These are phyloP conservation scores for Brassicogethes aeneus DNA, from an alignment of 2,888 invertebrate genomes.

Conservation along the genomic window DNA sequence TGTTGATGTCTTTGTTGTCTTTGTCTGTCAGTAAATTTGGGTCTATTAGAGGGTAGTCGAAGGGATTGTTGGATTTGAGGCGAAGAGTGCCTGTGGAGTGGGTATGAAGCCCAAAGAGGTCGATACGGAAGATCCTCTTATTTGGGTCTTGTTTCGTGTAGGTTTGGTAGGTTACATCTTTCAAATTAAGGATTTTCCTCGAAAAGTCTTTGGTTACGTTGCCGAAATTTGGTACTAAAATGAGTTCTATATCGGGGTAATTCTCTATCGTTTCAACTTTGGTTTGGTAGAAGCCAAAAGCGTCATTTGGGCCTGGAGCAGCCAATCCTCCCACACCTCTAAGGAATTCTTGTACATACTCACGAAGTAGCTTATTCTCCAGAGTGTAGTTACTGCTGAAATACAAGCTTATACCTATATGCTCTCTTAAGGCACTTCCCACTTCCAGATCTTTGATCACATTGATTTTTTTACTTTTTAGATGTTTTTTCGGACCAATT, in stretches of 20 bases:
- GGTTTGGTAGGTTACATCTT: conserved; percentile 27
- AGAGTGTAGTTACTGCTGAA: conserved; percentile 51
- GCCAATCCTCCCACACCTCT: conserved; percentile 18
- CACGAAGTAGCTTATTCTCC: conserved; percentile 5
- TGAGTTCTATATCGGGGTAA: conserved; percentile 25
- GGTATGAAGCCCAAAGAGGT: conserved; percentile 8
- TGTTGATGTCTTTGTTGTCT: conserved; percentile 38
- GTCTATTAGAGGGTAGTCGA: neutral
- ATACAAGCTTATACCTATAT: conserved; percentile 59
- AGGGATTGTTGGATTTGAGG: neutral
- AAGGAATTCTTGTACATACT: conserved; percentile 17
- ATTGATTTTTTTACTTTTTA: conserved; percentile 48
- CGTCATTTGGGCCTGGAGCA: conserved; percentile 14
- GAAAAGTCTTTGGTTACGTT: conserved; percentile 27
- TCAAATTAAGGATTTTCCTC: conserved; percentile 18
- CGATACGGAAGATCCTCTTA: conserved; percentile 26
- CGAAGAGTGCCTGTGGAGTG: neutral
- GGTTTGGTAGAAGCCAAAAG: conserved; percentile 21
- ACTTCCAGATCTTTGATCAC: conserved; percentile 59
- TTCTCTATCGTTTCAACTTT: conserved; percentile 16
- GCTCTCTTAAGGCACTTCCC: conserved; percentile 70
- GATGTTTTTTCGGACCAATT: conserved; percentile 56
- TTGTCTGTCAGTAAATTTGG: neutral
- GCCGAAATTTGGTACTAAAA: conserved; percentile 40
- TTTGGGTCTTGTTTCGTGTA: conserved; percentile 27